These are phyloP conservation scores for Drosophila seguyi DNA, from an alignment of 1,140 invertebrate species.

Conservation along the genomic window DNA sequence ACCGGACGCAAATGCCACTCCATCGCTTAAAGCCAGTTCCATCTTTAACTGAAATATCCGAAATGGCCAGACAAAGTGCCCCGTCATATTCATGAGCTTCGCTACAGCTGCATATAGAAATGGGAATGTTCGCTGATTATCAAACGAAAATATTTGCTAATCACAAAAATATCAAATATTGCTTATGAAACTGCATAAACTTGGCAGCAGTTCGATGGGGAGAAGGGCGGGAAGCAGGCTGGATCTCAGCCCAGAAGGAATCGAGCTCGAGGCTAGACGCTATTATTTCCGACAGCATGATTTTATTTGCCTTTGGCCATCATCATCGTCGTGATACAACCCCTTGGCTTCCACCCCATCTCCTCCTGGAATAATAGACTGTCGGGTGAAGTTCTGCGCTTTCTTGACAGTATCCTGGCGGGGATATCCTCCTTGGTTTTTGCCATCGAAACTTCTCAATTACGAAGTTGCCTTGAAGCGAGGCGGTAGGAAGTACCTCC, in stretches of 20 bases:
- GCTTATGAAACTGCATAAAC: constrained; percentile 74
- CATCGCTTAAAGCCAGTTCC: constrained; percentile 32
- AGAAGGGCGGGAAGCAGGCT: constrained; percentile 1
- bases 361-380: constrained; percentile 60
- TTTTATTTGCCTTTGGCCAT: constrained; percentile 70
- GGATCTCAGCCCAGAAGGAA: constrained; percentile 33
- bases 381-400: constrained; percentile 20
- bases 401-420: constrained; percentile 26
- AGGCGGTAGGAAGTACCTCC: constrained; percentile 24
- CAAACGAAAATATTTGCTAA: constrained; percentile 75
- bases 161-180: constrained; percentile 72
- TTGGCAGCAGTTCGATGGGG: constrained; percentile 39
- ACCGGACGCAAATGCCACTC: constrained; percentile 32
- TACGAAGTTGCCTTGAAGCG: constrained; percentile 47
- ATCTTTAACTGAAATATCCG: constrained; percentile 39
- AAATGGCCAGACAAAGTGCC: constrained; percentile 32
- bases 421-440: constrained; percentile 31
- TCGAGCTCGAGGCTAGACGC: constrained; percentile 73
- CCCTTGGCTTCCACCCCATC: constrained; percentile 63
- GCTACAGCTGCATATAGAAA: constrained; percentile 59
- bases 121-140: constrained; percentile 69
- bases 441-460: constrained; percentile 74
- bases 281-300: constrained; percentile 84
- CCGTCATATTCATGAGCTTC: constrained; percentile 65
- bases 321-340: constrained; percentile 54